These are phyloP conservation scores for Poicephalus gulielmi DNA, from an alignment of 2,113 vertebrate genomes.

Conservation along the genomic window DNA sequence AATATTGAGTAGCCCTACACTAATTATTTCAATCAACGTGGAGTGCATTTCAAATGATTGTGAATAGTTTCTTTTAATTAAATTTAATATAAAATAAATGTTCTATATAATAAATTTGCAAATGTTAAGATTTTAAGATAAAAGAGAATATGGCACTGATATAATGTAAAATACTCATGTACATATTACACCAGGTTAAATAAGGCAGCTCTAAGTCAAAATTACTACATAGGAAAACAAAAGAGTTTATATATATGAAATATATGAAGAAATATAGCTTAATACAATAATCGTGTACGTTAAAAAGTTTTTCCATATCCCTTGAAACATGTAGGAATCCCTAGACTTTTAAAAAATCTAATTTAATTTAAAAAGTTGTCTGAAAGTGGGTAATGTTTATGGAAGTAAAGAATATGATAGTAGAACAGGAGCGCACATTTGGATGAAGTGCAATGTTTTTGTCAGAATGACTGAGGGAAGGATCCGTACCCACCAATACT, in stretches of 20 bases:
- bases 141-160: not conserved
- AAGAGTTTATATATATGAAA: not conserved
- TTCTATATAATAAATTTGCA: conserved; percentile 70
- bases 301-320: not conserved
- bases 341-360: not conserved
- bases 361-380: not conserved
- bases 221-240: not conserved
- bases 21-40: conserved; percentile 83
- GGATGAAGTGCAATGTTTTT: not conserved
- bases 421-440: not conserved
- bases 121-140: conserved; percentile 51
- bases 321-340: not conserved
- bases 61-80: conserved; percentile 77
- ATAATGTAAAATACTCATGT: not conserved
- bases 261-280: not conserved
- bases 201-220: not conserved
- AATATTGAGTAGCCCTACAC: conserved; percentile 83
- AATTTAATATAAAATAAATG: conserved; percentile 74
- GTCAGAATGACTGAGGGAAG: not conserved
- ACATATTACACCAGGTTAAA: not conserved
- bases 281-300: not conserved
- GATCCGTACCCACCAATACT: not conserved
- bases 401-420: not conserved
- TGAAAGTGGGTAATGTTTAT: not conserved
- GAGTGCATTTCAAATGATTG: conserved; percentile 76